phyloP scores from a whole-genome alignment of 2,113 vertebrate species.

The Saguinus imperator region DNA sequence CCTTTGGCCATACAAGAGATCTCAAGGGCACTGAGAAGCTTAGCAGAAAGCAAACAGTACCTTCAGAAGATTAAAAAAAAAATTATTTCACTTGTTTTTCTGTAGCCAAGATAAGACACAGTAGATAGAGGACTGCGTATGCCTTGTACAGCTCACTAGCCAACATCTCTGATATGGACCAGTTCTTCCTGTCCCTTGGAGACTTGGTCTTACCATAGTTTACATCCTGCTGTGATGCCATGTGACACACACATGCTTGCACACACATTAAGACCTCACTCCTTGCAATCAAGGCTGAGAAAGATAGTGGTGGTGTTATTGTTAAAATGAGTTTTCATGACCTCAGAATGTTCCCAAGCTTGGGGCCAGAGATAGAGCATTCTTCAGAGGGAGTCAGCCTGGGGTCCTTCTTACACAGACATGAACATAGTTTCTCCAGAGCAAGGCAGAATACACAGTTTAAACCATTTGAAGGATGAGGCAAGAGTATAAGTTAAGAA shows the following conservation, averaged over 20 bases:
- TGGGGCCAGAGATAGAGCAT: not conserved
- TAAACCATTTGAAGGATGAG: not conserved
- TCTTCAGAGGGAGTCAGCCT: not conserved
- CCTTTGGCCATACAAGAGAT: not conserved
- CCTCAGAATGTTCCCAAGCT: not conserved
- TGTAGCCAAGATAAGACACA: not conserved
- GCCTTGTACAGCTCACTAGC: not conserved
- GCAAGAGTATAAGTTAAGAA: not conserved
- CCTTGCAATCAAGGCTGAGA: not conserved
- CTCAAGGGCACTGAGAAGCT: not conserved
- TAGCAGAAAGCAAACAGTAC: not conserved
- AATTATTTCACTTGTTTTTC: not conserved
- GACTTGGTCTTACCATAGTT: not conserved
- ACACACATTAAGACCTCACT: not conserved
- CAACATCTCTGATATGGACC: fast-evolving
- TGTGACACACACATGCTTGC: not conserved
- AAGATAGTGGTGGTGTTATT: not conserved
- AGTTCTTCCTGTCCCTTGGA: not conserved
- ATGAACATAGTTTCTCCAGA: not conserved
- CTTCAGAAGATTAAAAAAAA: not conserved
- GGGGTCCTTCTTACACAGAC: not conserved
- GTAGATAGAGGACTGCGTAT: not conserved
- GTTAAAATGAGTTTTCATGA: not conserved
- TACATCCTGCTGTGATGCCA: not conserved
- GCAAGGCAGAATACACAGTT: not conserved